phyloP scores from a whole-genome alignment of 2,888 invertebrate genomes.

The Erannis defoliaria region DNA sequence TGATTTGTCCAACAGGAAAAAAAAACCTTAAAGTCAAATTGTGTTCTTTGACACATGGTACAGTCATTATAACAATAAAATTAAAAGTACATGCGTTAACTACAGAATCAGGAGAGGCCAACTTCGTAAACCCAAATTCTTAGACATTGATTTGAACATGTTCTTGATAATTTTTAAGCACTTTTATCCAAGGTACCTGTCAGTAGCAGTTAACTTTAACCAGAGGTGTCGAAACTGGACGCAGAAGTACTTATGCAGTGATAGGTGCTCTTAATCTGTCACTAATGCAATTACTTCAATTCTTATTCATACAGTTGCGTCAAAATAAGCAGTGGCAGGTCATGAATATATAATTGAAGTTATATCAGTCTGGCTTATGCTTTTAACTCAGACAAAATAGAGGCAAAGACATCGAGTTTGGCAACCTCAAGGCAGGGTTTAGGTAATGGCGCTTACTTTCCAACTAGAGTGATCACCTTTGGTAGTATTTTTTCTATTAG shows the following conservation, averaged over 20 bases:
- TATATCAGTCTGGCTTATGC: conserved; percentile 1
- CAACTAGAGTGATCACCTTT: no score
- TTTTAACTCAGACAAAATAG: no score
- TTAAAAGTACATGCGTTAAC: no score
- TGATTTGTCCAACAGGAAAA: no score
- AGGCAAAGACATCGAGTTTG: no score
- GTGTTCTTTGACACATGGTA: no score
- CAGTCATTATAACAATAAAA: no score
- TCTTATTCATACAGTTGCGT: conserved; percentile 31
- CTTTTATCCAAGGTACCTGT: neutral
- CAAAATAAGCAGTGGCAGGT: conserved; percentile 27
- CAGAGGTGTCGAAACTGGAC: conserved; percentile 20
- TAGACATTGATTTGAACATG: neutral
- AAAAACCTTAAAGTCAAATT: no score
- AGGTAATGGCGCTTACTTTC: no score
- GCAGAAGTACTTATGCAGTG: conserved; percentile 19
- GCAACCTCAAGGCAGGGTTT: no score
- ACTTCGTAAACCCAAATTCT: neutral
- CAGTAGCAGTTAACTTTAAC: conserved; percentile 3
- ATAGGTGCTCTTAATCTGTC: conserved; percentile 34
- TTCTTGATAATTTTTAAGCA: neutral
- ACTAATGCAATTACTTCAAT: conserved; percentile 32
- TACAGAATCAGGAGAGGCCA: no score
- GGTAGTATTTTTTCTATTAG: no score
- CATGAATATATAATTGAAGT: conserved; percentile 19